These are phyloP conservation scores for Linepithema humile DNA, from an alignment of 1,140 invertebrate species.

Conservation along the genomic window DNA sequence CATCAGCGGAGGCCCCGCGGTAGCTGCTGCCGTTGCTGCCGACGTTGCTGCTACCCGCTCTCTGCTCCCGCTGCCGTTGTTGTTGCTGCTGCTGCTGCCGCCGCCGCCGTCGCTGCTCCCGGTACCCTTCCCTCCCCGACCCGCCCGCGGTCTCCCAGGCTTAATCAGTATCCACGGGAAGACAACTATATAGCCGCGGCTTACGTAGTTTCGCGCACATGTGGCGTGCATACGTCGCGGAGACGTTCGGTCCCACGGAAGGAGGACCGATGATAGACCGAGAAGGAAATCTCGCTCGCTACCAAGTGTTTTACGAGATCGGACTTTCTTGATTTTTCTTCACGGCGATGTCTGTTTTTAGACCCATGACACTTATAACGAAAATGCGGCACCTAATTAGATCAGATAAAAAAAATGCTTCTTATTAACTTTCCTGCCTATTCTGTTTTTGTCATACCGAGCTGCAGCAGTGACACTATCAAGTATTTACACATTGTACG, in stretches of 20 bases:
- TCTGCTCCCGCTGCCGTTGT: background rate
- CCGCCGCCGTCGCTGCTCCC: background rate
- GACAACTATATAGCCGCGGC: conserved; percentile 71
- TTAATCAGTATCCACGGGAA: conserved; percentile 73
- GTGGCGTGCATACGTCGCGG: conserved; percentile 40
- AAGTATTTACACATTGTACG: background rate
- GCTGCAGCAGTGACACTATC: conserved; percentile 8
- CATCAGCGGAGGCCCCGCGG: conserved; percentile 75
- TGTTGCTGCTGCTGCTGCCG: conserved; percentile 18
- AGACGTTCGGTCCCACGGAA: conserved; percentile 38
- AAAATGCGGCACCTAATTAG: background rate
- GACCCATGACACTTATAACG: background rate
- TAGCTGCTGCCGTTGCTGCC: conserved; percentile 66
- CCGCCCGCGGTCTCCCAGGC: conserved; percentile 38
- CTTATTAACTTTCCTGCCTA: background rate
- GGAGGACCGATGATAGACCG: conserved; percentile 6
- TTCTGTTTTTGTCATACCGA: background rate
- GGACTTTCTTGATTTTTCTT: too few species aligned
- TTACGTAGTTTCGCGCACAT: conserved; percentile 68
- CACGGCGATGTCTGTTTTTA: background rate
- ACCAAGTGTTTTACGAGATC: too few species aligned
- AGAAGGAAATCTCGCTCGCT: background rate
- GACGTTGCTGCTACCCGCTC: conserved; percentile 32
- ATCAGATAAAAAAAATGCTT: background rate
- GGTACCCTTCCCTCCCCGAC: conserved; percentile 17